phyloP scores from a whole-genome alignment of 2,797 vertebrate genomes.

The Cyclura pinguis region DNA sequence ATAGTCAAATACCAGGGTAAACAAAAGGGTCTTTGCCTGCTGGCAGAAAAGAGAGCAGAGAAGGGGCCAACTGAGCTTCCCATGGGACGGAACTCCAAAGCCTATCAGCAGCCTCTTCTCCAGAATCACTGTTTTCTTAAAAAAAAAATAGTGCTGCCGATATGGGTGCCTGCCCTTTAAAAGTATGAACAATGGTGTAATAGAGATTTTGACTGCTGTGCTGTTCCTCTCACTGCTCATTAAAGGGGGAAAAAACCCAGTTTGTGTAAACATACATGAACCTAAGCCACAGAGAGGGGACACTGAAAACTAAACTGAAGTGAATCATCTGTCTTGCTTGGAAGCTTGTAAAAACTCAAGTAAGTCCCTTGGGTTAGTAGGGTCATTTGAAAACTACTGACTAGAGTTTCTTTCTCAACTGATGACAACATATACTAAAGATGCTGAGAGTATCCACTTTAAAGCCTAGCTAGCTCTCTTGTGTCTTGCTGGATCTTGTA shows the following conservation, averaged over 20 bases:
- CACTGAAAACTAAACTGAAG: conserved; percentile 47
- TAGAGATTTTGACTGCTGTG: background rate
- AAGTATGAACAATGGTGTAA: background rate
- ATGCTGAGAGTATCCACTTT: conserved; percentile 53
- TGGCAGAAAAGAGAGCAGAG: too few species aligned
- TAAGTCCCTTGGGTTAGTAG: conserved; percentile 19
- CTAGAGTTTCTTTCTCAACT: conserved; percentile 58
- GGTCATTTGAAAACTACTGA: conserved; percentile 54
- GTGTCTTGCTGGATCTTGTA: conserved; percentile 50
- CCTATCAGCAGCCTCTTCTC: background rate
- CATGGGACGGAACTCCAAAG: background rate
- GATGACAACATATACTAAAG: conserved; percentile 51
- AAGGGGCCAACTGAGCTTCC: background rate
- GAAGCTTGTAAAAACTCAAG: conserved; percentile 43
- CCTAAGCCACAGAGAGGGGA: background rate
- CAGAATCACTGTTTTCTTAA: background rate
- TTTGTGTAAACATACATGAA: conserved; percentile 24
- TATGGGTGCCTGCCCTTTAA: background rate
- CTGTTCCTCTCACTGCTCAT: conserved; percentile 28
- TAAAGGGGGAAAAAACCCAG: conserved; percentile 5
- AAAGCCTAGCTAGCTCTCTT: conserved; percentile 41
- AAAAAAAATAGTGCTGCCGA: background rate
- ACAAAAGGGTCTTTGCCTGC: too few species aligned
- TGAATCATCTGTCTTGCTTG: conserved; percentile 41
- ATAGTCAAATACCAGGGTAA: too few species aligned